Conservation (phyloP, 1,140 invertebrate genomes). For the silkworm (Bombyx mori) region ASM3026992v2 NC_085108.1:389501-390000, state of each 20-base stretch:
- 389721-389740: slow-evolving; percentile 57
- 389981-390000: no score
- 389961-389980: no score
- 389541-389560: slow-evolving; percentile 54
- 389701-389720: slow-evolving; percentile 51
- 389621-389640: slow-evolving; percentile 50
- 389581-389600: slow-evolving; percentile 62
- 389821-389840: slow-evolving; percentile 25
- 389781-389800: slow-evolving; percentile 24
- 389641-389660: slow-evolving; percentile 50
- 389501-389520: background rate
- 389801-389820: slow-evolving; percentile 17
- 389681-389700: slow-evolving; percentile 46
- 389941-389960: no score
- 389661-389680: slow-evolving; percentile 31
- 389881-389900: slow-evolving; percentile 56
- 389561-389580: slow-evolving; percentile 66
- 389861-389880: slow-evolving; percentile 51
- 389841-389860: slow-evolving; percentile 52
- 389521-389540: slow-evolving; percentile 28
- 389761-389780: slow-evolving; percentile 39
- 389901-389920: slow-evolving; percentile 36
- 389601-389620: slow-evolving; percentile 61
- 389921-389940: slow-evolving; percentile 17
- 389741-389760: slow-evolving; percentile 55